Conservation (phyloP, 2,888 invertebrate genomes). For the Ophioninae sp. region DNA sequence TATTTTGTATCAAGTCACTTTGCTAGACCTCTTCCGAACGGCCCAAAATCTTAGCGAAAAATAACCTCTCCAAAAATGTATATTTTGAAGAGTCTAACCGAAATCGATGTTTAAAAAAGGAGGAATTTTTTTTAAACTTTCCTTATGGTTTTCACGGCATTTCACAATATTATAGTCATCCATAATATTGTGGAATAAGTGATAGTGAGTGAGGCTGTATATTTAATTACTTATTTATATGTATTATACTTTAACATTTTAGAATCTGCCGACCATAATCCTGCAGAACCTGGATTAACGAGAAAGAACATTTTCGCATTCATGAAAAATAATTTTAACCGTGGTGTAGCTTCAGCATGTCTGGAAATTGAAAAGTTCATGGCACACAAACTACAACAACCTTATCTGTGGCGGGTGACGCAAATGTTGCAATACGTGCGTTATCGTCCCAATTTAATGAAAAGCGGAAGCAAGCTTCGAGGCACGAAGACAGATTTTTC, state of each 20-base stretch:
- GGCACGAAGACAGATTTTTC: constrained; percentile 10
- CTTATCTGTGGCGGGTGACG: neutral
- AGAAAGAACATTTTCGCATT: neutral
- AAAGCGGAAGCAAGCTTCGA: too few relatives aligned
- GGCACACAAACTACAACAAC: neutral
- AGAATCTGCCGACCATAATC: constrained; percentile 12
- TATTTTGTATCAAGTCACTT: too few relatives aligned
- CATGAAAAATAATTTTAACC: constrained; percentile 1
- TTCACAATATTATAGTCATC: neutral
- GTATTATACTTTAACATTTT: constrained; percentile 12
- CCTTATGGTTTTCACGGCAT: constrained; percentile 1
- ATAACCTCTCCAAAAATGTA: too few relatives aligned
- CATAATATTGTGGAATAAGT: constrained; percentile 5
- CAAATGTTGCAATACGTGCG: too few relatives aligned
- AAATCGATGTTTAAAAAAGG: too few relatives aligned
- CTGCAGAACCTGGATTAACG: constrained; percentile 14
- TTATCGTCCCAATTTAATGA: too few relatives aligned
- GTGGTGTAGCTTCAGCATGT: constrained; percentile 3
- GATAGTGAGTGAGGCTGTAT: constrained; percentile 2
- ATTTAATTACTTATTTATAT: constrained; percentile 8
- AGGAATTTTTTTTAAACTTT: neutral
- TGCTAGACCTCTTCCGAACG: too few relatives aligned
- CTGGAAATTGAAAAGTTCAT: constrained; percentile 13
- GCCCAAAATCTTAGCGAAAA: too few relatives aligned
- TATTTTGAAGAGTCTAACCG: too few relatives aligned